Conservation (phyloP, 2,113 vertebrate species). For the Chinchilla lanigera region DNA sequence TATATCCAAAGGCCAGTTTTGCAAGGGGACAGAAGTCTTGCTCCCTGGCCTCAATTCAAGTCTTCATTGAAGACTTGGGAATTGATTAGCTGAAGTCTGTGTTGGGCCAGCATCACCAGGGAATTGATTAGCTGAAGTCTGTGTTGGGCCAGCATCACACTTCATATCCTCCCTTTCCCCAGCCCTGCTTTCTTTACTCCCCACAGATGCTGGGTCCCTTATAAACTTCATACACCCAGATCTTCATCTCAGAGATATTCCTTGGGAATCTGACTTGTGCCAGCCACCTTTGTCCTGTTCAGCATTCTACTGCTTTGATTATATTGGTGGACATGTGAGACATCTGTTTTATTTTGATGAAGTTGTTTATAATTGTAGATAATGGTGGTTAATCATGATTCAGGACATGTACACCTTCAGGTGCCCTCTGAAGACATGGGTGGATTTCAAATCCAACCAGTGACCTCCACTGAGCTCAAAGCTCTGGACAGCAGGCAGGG, state of each 20-base stretch:
- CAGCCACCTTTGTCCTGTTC: background rate
- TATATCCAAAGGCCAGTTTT: background rate
- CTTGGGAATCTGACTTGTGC: background rate
- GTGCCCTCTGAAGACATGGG: background rate
- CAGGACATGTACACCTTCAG: background rate
- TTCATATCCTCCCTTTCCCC: background rate
- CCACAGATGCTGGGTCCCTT: background rate
- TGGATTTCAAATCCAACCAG: background rate
- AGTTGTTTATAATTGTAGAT: background rate
- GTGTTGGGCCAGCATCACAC: too few relatives aligned
- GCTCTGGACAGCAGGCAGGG: background rate
- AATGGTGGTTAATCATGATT: background rate
- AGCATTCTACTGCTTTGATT: background rate
- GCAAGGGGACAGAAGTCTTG: background rate
- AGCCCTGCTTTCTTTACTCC: background rate
- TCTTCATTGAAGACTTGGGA: background rate
- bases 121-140: background rate
- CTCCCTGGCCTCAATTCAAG: background rate
- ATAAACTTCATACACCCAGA: background rate
- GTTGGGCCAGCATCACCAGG: too few relatives aligned
- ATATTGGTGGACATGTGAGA: background rate
- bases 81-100: background rate
- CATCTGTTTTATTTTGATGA: background rate
- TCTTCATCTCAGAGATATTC: background rate
- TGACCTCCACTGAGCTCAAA: background rate